Evolutionary conservation across 2,797 vertebrate species (phyloP).

Genomic region (Pipistrellus pipistrellus): DNA sequence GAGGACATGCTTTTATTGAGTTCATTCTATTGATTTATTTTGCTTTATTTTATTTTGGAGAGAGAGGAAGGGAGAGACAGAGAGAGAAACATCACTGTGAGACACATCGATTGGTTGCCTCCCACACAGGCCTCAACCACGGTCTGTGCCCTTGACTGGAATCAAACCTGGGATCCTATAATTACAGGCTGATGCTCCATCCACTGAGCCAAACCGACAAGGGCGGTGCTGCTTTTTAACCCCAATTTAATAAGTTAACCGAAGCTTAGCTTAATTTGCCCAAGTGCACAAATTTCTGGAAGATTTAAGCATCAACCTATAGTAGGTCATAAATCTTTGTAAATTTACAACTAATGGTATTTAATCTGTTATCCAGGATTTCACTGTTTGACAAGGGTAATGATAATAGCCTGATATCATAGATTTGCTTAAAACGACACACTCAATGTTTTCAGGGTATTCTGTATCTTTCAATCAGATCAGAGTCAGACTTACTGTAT

Average conservation of each 20-base stretch:
- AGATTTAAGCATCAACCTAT: background rate
- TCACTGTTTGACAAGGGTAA: background rate
- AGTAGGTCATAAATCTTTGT: background rate
- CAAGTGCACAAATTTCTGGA: background rate
- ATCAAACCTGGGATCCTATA: background rate
- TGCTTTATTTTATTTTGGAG: no score
- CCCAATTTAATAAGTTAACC: background rate
- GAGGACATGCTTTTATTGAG: background rate
- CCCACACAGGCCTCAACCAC: background rate
- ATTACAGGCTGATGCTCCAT: background rate
- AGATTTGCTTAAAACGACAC: background rate
- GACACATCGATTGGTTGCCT: background rate
- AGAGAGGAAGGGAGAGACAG: background rate
- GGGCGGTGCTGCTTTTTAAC: background rate
- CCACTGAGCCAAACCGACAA: background rate
- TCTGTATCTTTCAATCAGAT: background rate
- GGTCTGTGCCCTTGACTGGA: background rate
- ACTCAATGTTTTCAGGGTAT: background rate
- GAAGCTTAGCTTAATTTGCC: background rate
- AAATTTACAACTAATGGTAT: background rate
- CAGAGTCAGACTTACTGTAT: background rate
- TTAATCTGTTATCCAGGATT: background rate
- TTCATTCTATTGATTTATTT: no score
- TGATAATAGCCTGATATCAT: background rate
- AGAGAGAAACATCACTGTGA: background rate